phyloP scores from a whole-genome alignment of 2,888 invertebrate species.

The Frankliniella intonsa region DNA sequence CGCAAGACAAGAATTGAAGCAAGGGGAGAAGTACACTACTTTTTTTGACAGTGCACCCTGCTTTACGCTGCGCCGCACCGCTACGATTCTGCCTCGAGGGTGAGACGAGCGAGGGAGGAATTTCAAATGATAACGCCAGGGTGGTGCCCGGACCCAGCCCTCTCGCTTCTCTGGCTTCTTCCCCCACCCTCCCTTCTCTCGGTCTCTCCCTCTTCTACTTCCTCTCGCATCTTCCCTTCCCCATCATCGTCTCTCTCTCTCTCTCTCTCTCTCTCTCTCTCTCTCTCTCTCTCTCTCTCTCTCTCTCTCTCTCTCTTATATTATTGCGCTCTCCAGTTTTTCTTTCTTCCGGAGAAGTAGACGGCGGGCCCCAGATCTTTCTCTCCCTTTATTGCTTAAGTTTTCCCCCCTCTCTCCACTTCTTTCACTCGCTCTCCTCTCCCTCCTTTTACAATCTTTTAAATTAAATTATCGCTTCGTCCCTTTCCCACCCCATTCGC shows the following conservation, averaged over 20 bases:
- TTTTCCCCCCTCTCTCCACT: neutral
- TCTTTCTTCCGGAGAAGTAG: too few relatives aligned
- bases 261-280: neutral
- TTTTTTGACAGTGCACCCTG: neutral
- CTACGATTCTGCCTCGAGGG: neutral
- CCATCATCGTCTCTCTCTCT: neutral
- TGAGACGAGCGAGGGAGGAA: neutral
- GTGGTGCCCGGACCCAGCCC: neutral
- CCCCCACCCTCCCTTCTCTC: neutral
- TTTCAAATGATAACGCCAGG: conserved; percentile 18
- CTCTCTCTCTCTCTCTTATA: neutral
- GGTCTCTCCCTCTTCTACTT: neutral
- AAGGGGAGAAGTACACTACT: too few relatives aligned
- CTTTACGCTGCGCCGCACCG: neutral
- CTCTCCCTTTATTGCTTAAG: neutral
- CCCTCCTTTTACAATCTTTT: neutral
- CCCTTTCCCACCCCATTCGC: neutral
- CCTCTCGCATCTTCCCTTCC: neutral
- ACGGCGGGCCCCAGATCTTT: neutral
- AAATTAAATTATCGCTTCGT: neutral
- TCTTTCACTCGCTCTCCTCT: neutral
- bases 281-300: neutral
- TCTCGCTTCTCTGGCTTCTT: neutral
- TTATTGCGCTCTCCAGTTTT: too few relatives aligned
- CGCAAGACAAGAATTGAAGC: too few relatives aligned